A percentile compares a stretch with the other conserved stretches of the same genome.
Conservation (phyloP, 2,888 invertebrate species). For the Pseudeuparius sepicola region DNA sequence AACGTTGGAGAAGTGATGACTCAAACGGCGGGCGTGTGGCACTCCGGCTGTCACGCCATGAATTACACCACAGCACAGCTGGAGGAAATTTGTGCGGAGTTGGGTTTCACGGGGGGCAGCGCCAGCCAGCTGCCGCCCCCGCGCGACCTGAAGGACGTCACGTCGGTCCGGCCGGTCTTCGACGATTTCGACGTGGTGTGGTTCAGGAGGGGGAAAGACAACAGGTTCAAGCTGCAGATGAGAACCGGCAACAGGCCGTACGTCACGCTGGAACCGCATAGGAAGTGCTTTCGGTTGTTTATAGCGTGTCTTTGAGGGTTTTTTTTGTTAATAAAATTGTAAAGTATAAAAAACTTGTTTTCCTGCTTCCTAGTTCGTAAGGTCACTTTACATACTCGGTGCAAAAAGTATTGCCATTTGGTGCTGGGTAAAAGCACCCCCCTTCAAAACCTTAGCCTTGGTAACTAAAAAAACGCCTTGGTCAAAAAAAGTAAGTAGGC, state of each 20-base stretch:
- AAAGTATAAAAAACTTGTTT: conserved; percentile 36
- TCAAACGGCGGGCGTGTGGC: conserved; percentile 60
- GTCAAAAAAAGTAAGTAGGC: too few species aligned
- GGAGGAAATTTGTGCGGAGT: conserved; percentile 49
- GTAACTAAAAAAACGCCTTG: too few species aligned
- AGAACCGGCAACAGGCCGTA: conserved; percentile 33
- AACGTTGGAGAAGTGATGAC: conserved; percentile 58
- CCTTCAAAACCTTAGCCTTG: too few species aligned
- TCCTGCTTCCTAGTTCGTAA: too few species aligned
- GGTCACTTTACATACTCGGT: too few species aligned
- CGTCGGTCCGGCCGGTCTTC: conserved; percentile 22
- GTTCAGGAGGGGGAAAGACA: conserved; percentile 26
- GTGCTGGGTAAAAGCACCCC: too few species aligned
- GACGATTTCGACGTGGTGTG: conserved; percentile 32
- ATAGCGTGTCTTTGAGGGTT: conserved; percentile 31
- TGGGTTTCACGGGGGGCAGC: conserved; percentile 47
- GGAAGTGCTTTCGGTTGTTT: conserved; percentile 32
- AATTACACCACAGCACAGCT: conserved; percentile 45
- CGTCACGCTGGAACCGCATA: conserved; percentile 30
- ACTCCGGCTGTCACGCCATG: conserved; percentile 54
- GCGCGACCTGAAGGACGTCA: conserved; percentile 15
- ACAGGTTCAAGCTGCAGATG: conserved; percentile 26
- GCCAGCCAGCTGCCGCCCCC: conserved; percentile 33
- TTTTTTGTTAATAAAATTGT: conserved; percentile 15
- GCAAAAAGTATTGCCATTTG: too few species aligned